These are phyloP conservation scores for Shargacucullia verbasci DNA, from an alignment of 2,888 invertebrate genomes.

Conservation along the genomic window DNA sequence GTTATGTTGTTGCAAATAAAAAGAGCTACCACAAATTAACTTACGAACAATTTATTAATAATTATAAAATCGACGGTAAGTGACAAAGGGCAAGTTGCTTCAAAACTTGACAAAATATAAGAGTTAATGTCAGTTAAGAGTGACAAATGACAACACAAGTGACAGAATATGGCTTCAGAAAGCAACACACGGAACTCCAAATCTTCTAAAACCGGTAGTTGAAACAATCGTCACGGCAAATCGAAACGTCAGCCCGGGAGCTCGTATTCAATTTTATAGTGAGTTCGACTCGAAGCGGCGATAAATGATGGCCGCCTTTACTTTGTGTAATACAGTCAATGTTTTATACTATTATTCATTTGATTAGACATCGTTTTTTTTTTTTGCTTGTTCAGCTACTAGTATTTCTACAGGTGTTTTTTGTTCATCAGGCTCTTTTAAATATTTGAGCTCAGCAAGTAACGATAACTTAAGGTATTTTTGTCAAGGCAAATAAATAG, in stretches of 20 bases:
- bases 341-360: slow-evolving; percentile 63
- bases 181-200: slow-evolving; percentile 66
- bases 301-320: slow-evolving; percentile 65
- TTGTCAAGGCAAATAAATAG: slow-evolving; percentile 12
- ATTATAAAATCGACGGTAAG: not conserved
- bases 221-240: slow-evolving; percentile 81
- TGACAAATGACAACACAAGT: slow-evolving; percentile 54
- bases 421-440: slow-evolving; percentile 36
- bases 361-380: slow-evolving; percentile 60
- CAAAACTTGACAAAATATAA: slow-evolving; percentile 26
- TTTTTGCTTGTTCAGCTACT: slow-evolving; percentile 54
- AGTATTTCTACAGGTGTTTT: slow-evolving; percentile 49
- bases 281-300: slow-evolving; percentile 61
- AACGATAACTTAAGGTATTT: slow-evolving; percentile 30
- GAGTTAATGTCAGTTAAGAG: slow-evolving; percentile 25
- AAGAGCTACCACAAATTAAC: slow-evolving; percentile 4
- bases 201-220: slow-evolving; percentile 81
- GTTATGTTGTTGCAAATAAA: slow-evolving; percentile 10
- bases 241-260: slow-evolving; percentile 69
- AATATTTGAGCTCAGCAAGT: slow-evolving; percentile 48
- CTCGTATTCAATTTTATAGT: slow-evolving; percentile 71
- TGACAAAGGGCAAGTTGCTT: slow-evolving; percentile 3
- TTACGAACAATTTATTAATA: not conserved
- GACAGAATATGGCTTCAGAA: slow-evolving; percentile 53
- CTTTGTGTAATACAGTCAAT: slow-evolving; percentile 64